These are phyloP conservation scores for Nasonia giraulti DNA, from an alignment of 1,140 invertebrate species.

Conservation along the genomic window DNA sequence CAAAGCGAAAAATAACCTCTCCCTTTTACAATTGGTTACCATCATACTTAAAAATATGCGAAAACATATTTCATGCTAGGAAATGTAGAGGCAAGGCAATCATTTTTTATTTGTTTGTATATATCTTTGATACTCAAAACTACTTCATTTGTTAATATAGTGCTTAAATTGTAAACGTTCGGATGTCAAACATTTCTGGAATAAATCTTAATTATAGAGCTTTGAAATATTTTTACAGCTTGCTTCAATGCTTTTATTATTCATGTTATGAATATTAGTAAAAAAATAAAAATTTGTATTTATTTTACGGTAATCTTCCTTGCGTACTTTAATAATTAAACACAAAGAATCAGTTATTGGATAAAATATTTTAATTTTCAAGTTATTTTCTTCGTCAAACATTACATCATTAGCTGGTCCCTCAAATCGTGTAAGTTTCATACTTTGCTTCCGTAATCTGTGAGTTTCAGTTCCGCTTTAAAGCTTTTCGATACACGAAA, in stretches of 20 bases:
- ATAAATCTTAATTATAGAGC: neutral
- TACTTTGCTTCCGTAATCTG: no score
- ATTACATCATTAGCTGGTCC: no score
- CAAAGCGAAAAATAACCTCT: constrained; percentile 12
- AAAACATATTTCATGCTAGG: constrained; percentile 15
- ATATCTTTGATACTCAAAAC: neutral
- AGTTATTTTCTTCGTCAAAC: neutral
- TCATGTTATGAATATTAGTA: neutral
- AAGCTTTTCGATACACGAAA: no score
- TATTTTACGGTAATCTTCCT: neutral
- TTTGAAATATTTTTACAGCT: neutral
- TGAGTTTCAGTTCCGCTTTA: no score
- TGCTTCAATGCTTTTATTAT: neutral
- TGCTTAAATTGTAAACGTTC: neutral
- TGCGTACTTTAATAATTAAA: neutral
- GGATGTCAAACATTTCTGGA: neutral
- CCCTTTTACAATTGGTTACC: neutral
- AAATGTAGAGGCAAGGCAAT: neutral
- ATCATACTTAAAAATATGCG: constrained; percentile 22
- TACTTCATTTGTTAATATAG: neutral
- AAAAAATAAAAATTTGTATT: constrained; percentile 2
- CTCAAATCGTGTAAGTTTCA: no score
- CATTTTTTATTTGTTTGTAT: neutral
- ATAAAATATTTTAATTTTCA: neutral
- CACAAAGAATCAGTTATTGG: neutral